Base-by-base conservation (phyloP, 2,888 invertebrate species). In the Drosophila nr. medialis region DNA sequence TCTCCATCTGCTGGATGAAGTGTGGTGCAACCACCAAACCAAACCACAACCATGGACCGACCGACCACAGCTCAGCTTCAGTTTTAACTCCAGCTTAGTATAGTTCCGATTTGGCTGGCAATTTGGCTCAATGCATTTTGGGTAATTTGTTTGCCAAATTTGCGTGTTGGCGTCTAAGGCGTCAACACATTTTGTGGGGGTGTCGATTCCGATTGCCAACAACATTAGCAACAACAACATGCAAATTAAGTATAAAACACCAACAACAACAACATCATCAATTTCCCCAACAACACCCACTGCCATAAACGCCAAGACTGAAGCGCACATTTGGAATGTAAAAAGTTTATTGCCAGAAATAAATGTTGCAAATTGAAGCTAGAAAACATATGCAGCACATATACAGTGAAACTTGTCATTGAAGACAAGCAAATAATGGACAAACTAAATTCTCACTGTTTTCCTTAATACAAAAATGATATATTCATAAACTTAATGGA, bases 71-170 rank as follows among this genome's bases (percentile, higher is more conserved):
- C 30, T 38, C 7, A 40, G 24, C 34, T 45, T 2, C n/a, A n/a
- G 24, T 48, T n/a, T 8, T n/a, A 50, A 8, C 8, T 24, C 18
- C 48, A 24, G 32, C 38, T 24, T 32, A 30, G 40, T 40, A 54
- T 63, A 59, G 77, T 68, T 72, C 58, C 63, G 81, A 80, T 77
- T 81, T 85, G 86, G 83, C 67, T 63, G 53, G 73, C 77, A 75
- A 80, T 80, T 81, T 65, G 64, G 68, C 77, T 60, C 69, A 64
- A 60, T 83, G 72, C 88, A 80, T 80, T 86, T 84, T 77, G 77
- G 64, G 54, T 70, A 83, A 88, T 84, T 88, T 84, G 84, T 86
- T 86, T 72, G 86, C 78, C 88, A 82, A 83, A 83, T 75, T 80
- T 59, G 80, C 72, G 86, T 86, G 84, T 84, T 86, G 84, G 84